Percentiles rank a stretch among this genome's conserved stretches.
These are phyloP conservation scores for Drosophila tristis DNA, from an alignment of 1,140 invertebrate genomes.

Conservation along the genomic window DNA sequence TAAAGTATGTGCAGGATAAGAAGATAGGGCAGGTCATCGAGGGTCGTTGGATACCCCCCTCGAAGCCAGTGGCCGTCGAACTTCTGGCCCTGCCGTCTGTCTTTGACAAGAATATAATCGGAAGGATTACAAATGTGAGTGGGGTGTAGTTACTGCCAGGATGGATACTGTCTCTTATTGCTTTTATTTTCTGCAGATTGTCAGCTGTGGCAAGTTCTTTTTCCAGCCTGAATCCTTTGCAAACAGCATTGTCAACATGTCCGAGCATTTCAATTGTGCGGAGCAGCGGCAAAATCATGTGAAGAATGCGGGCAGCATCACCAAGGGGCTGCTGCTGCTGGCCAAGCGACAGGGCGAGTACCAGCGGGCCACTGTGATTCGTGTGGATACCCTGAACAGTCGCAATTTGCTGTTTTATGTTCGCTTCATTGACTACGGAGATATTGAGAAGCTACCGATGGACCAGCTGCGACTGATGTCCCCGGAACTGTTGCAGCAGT, in stretches of 20 bases:
- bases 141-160: not conserved
- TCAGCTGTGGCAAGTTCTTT: slow-evolving; percentile 74
- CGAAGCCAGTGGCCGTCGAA: slow-evolving; percentile 57
- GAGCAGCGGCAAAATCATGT: slow-evolving; percentile 31
- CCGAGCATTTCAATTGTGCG: slow-evolving; percentile 56
- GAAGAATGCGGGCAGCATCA: slow-evolving; percentile 39
- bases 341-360: slow-evolving; percentile 74
- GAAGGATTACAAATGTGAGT: slow-evolving; percentile 70
- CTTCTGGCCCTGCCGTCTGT: slow-evolving; percentile 72
- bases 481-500: slow-evolving; percentile 44
- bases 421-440: slow-evolving; percentile 93
- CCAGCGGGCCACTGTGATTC: slow-evolving; percentile 63
- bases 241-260: slow-evolving; percentile 53
- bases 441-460: slow-evolving; percentile 82
- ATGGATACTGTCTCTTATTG: not conserved
- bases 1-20: slow-evolving; percentile 61
- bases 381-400: slow-evolving; percentile 40
- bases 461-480: slow-evolving; percentile 56
- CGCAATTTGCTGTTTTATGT: slow-evolving; percentile 84
- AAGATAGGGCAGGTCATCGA: slow-evolving; percentile 61
- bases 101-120: slow-evolving; percentile 56
- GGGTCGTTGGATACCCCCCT: slow-evolving; percentile 61
- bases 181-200: slow-evolving; percentile 44
- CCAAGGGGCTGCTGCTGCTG: slow-evolving; percentile 73
- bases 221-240: slow-evolving; percentile 61